A percentile compares a stretch with the other conserved stretches of the same genome.
These are phyloP conservation scores for Eristalis intricaria DNA, from an alignment of 2,888 invertebrate genomes.

Conservation along the genomic window DNA sequence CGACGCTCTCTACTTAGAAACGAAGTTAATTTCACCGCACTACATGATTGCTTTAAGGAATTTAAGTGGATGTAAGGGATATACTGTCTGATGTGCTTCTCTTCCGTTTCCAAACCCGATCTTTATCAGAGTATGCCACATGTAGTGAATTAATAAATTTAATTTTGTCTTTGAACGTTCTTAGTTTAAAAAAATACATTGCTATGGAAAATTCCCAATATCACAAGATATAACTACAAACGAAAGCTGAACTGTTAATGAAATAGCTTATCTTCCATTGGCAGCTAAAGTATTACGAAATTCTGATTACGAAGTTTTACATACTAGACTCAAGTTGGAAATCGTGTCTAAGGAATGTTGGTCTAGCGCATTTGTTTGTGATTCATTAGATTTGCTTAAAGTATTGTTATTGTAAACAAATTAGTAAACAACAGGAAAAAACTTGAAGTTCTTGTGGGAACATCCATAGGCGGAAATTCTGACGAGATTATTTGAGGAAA, in stretches of 20 bases:
- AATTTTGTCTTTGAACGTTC: no score
- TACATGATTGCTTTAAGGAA: no score
- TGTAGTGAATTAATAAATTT: no score
- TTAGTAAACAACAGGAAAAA: background rate
- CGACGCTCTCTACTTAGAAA: no score
- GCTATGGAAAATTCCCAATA: no score
- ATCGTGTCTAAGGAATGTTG: slow-evolving; percentile 20
- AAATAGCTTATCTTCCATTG: background rate
- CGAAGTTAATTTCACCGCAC: no score
- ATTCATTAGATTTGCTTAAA: background rate
- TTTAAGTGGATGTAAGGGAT: no score
- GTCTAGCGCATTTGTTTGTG: slow-evolving; percentile 3
- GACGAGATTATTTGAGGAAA: background rate
- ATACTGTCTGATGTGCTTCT: no score
- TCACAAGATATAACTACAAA: background rate
- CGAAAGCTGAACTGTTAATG: background rate
- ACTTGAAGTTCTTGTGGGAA: background rate
- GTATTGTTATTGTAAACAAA: background rate
- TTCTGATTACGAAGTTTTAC: background rate
- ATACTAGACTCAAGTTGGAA: background rate
- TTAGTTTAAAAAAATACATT: no score
- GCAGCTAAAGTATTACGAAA: slow-evolving; percentile 8
- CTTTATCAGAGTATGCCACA: no score
- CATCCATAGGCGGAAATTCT: background rate
- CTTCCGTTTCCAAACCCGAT: no score